Base-by-base conservation (phyloP, 2,888 invertebrate species). In the Phymatocera aterrima region DNA sequence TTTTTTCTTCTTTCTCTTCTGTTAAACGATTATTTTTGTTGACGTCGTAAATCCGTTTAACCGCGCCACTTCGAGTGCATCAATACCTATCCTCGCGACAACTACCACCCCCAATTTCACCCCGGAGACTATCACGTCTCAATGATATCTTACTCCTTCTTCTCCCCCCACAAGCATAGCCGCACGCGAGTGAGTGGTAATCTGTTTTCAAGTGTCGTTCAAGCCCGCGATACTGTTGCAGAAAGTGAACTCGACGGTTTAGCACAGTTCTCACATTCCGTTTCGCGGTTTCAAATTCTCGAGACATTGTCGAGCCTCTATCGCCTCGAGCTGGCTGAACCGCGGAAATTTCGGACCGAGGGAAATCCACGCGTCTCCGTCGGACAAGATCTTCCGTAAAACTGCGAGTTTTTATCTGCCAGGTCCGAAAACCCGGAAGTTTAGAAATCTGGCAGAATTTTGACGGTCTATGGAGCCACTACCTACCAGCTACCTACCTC, bases 11-110 rank as follows among this genome's bases (percentile, higher is more conserved):
- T 43, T 18, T 70, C 64, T 51, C 31, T 70, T 78, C 75, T 78
- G 84, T 85, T 85, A 84, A 85, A 85, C 85, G 85, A 85, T 85
- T 85, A 85, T 85, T 85, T 85, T 85, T 85, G 85, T 85, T 85
- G 85, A 84, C 85, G 85, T 85, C 85, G 83, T 85, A 85, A 85
- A 85, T 85, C 83, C 85, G 85, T 85, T 85, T 83, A 85, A 85
- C 86, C 81, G 83, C 81, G 81, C 82, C 85, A 85, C 84, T 85
- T 83, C 57, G 81, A 82, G 78, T 81, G 80, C 82, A 80, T 80
- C 78, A 79, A 82, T 82, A n/a, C n/a, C n/a, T n/a, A 78, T 84
- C 80, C 81, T 85, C 80, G 83, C 54, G 61, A 64, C 48, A n/a
- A 72, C 72, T 78, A 48, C 57, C 37, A 34, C 57, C 77, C 65